Evolutionary conservation across 2,888 invertebrate species (phyloP).

Genomic region (Drosophila paracracens): DNA sequence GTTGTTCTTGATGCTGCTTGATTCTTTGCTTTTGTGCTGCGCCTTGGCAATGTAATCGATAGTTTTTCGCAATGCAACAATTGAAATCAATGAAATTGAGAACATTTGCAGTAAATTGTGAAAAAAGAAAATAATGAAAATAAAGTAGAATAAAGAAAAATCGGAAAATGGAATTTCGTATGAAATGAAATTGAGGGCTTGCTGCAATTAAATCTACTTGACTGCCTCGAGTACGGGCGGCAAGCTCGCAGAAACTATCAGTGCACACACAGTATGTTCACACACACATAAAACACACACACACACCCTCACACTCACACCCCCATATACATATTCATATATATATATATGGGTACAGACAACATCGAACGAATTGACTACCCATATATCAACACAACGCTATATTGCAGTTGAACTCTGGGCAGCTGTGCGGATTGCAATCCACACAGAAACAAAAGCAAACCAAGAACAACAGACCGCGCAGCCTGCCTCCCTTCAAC

Average conservation of each 20-base stretch:
- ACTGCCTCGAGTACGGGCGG: constrained; percentile 55
- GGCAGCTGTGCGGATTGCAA: constrained; percentile 48
- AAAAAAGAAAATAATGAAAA: constrained; percentile 18
- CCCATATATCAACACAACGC: constrained; percentile 29
- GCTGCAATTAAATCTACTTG: constrained; percentile 79
- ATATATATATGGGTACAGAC: background rate
- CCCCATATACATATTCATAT: constrained; percentile 9
- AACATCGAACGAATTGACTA: background rate
- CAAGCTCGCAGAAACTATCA: constrained; percentile 34
- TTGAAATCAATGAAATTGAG: constrained; percentile 78
- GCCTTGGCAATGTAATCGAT: constrained; percentile 68
- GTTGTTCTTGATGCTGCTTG: constrained; percentile 12
- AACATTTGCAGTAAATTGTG: constrained; percentile 60
- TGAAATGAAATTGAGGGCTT: constrained; percentile 58
- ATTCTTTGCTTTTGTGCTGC: constrained; percentile 21
- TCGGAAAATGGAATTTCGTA: constrained; percentile 48
- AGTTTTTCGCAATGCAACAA: constrained; percentile 73
- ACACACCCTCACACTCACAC: constrained; percentile 12
- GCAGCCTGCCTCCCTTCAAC: background rate
- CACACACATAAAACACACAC: background rate
- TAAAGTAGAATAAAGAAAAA: constrained; percentile 14
- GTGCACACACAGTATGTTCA: constrained; percentile 10
- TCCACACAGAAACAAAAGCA: background rate
- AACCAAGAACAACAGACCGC: background rate
- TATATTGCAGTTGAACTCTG: constrained; percentile 9